Evolutionary conservation across 2,113 vertebrate species (phyloP).

Genomic region (Egretta garzetta): DNA sequence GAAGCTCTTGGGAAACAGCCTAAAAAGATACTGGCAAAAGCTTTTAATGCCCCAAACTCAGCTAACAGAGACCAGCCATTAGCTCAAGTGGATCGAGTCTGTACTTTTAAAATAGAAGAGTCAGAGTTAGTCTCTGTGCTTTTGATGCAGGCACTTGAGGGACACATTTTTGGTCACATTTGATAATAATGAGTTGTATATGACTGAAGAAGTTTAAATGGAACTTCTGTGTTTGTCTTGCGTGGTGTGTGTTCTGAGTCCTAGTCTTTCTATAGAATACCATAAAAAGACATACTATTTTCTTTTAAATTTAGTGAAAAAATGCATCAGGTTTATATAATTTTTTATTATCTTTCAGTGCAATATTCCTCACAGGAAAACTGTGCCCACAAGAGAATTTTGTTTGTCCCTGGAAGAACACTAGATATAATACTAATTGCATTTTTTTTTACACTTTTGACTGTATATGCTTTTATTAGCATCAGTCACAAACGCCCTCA

Average conservation of each 20-base stretch:
- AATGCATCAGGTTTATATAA: not conserved
- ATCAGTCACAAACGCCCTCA: not conserved
- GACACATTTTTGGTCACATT: not conserved
- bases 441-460: not conserved
- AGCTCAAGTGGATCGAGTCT: not conserved
- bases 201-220: not conserved
- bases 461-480: not conserved
- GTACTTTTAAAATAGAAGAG: not conserved
- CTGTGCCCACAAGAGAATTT: not conserved
- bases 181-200: not conserved
- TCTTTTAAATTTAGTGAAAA: not conserved
- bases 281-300: not conserved
- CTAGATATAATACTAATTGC: not conserved
- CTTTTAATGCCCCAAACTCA: not conserved
- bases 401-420: not conserved
- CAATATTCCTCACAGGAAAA: not conserved
- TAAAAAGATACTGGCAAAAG: not conserved
- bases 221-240: not conserved
- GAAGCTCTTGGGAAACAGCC: not conserved
- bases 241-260: not conserved
- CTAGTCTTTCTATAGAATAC: not conserved
- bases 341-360: not conserved
- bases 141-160: not conserved
- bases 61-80: not conserved
- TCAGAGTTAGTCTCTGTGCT: not conserved